Base-by-base conservation (phyloP, 92 coral and sea anemone species). In the Porites evermanni region DNA sequence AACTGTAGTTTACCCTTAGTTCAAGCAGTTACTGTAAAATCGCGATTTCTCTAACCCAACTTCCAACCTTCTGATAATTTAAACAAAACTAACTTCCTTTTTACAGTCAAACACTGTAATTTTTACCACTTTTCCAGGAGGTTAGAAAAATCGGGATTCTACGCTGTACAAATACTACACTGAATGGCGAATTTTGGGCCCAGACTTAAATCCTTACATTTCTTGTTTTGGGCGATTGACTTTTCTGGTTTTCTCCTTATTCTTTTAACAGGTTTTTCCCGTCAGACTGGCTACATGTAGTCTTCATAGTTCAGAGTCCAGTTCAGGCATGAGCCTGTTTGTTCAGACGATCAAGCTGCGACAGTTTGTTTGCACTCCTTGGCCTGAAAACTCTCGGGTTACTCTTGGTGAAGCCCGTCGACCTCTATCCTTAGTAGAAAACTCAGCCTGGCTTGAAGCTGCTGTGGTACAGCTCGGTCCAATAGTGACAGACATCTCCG, bases 371-470 rank as follows among this genome's bases (percentile, higher is more conserved):
- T 94, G 96, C 54, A 89, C 98, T 51, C 98, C 96, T 13, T 86
- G 87, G 79, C 93, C 96, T 9, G 79, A 84, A 54, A 75, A 82
- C 10, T 72, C 88, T 16, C 92, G 90, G 12, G 89, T 91, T 7
- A 87, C 93, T 71, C 84, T 94, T 50, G 87, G 88, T 23, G 96
- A 90, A 64, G 79, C 64, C 77, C 95, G 96, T 78, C 94, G 96
- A 58, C 97, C 95, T 44, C 79, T 94, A 74, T 93, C 96, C 38
- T 58, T 92, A 70, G 90, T 89, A 51, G 98, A 95, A 77, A 98
- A 95, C 60, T 86, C 94, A 9, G 72, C 93, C 10, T 97, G 99
- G 99, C 91, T 97, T 53, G 97, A 97, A 50, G 99, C 98, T 1
- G 99, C 95, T 1, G 86, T 91, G 24, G 82, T 92, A 9, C 96